Evolutionary conservation across 2,888 invertebrate species (phyloP).

Genomic region (Pilophorus perplexus): DNA sequence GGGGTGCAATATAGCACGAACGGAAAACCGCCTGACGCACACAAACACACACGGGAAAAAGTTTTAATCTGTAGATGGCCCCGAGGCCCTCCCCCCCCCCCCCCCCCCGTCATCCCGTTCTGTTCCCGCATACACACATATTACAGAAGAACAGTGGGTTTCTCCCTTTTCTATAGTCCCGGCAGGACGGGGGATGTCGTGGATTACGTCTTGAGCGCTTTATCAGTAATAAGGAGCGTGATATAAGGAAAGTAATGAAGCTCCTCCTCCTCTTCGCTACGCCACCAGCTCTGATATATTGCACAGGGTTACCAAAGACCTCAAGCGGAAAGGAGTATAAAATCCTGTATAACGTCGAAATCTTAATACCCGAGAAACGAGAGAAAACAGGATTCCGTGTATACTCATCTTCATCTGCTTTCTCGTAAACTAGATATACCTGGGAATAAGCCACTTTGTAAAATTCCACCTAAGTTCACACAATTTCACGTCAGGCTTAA

Average conservation of each 20-base stretch:
- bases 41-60: constrained; percentile 12
- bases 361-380: background rate
- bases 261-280: background rate
- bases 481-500: no score
- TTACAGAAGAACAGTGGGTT: constrained; percentile 16
- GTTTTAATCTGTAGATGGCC: constrained; percentile 38
- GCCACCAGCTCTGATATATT: background rate
- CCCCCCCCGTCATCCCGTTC: background rate
- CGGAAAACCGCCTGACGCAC: background rate
- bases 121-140: constrained; percentile 19
- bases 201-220: constrained; percentile 34
- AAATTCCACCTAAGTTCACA: no score
- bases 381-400: constrained; percentile 2
- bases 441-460: no score
- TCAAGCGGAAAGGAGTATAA: background rate
- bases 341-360: constrained; percentile 9
- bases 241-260: constrained; percentile 37
- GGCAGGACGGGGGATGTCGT: background rate
- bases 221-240: constrained; percentile 35
- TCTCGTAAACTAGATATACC: no score
- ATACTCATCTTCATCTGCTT: no score
- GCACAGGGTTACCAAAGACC: background rate
- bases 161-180: background rate
- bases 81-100: background rate
- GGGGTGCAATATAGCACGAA: constrained; percentile 7